Evolutionary conservation across 2,113 vertebrate species (phyloP), one percentile per base, ranked within the genome.

Genomic region (Pangasianodon hypophthalmus): DNA sequence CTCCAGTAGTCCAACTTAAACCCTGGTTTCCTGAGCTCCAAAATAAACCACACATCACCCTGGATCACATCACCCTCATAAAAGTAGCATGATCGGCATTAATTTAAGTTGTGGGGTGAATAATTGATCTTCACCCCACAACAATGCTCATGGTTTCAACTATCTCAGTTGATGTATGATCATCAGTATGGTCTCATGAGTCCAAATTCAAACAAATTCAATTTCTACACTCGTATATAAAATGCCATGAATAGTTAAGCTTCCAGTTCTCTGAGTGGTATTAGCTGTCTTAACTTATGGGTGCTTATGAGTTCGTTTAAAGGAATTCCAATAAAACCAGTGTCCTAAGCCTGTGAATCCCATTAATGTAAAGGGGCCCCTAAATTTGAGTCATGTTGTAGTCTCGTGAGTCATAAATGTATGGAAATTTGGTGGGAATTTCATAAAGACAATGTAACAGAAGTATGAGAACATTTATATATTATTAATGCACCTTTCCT

Each of bases 251-350:
- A 32, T 32, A 81, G 29, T 32, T 79, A 54, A 83, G n/a, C n/a
- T 83, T 37, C 18, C 56, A 21, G 14, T 21, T 54, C 29, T 82
- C 13, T 32, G 46, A 50, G 21, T 29, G 26, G 77, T 32, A 4
- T 60, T 41, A 13, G 37, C 5, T 60, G 11, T 44, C 18, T 83
- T 84, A 44, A 84, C 11, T 14, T 26, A 11, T 14, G 54, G 2
- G 54, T 44, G 37, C n/a, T 56, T 48, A 48, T 4, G 9, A 16
- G 1, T 48, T 81, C 79, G 54, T 14, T 84, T 84, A 58, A 5
- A 82, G n/a, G 3, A 83, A 83, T 41, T 83, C 80, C 50, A 60
- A 75, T 71, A 88, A 67, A 71, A 90, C 85, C 10, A 87, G 46
- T 29, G 19, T 83, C 41, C 37, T 75, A 81, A 44, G 48, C 26